These are phyloP conservation scores for Centropyge bicolor DNA, from an alignment of 2,797 vertebrate genomes.

Conservation along the genomic window DNA sequence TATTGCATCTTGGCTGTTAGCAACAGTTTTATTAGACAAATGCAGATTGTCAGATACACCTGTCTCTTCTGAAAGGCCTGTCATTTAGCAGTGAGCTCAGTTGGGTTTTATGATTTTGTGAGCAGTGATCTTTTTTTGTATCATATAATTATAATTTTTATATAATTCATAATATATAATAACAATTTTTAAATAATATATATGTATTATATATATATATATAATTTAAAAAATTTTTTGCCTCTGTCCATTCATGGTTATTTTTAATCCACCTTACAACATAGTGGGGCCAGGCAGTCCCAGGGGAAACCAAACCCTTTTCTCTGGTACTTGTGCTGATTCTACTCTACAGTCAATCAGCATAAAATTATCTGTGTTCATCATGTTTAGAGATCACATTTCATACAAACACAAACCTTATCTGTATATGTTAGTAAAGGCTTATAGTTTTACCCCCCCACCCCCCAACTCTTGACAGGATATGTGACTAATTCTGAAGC, in stretches of 20 bases:
- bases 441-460: too few species aligned
- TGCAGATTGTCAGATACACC: background rate
- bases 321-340: background rate
- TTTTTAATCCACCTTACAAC: background rate
- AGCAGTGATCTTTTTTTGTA: background rate
- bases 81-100: background rate
- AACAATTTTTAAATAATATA: too few species aligned
- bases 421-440: background rate
- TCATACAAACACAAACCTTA: background rate
- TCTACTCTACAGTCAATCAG: background rate
- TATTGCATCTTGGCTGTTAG: background rate
- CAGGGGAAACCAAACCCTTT: background rate
- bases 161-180: too few species aligned
- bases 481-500: constrained; percentile 8
- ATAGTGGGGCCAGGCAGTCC: background rate
- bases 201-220: too few species aligned
- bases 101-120: background rate
- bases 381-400: constrained; percentile 6
- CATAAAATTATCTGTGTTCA: background rate
- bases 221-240: too few species aligned
- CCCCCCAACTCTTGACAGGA: background rate
- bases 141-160: background rate
- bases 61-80: background rate
- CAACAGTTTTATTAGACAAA: background rate
- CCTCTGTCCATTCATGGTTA: background rate